phyloP scores from a whole-genome alignment of 2,113 vertebrate species.

The Chauna torquata region DNA sequence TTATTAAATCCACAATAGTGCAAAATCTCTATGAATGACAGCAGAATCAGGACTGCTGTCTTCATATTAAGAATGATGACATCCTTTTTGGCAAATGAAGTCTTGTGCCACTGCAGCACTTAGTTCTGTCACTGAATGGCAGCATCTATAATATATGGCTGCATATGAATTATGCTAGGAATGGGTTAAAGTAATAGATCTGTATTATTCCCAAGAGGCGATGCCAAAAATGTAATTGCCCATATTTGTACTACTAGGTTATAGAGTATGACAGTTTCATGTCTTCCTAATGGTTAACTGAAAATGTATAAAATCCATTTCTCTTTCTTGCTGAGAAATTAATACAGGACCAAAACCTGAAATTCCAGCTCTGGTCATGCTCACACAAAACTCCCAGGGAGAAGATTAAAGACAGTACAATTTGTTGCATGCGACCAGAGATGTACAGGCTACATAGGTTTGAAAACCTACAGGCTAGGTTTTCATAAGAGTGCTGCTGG shows the following conservation, averaged over 20 bases:
- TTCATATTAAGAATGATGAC: conserved; percentile 29
- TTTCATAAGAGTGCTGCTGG: neutral
- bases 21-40: neutral
- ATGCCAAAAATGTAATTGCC: conserved; percentile 67
- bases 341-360: conserved; percentile 38
- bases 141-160: neutral
- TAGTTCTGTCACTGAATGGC: neutral
- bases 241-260: conserved; percentile 64
- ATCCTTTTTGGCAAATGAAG: conserved; percentile 59
- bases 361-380: conserved; percentile 21
- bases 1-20: neutral
- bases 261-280: conserved; percentile 62
- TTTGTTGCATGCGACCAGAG: neutral
- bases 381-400: conserved; percentile 36
- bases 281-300: conserved; percentile 68
- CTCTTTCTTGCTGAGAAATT: conserved; percentile 64
- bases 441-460: neutral
- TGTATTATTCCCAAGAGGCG: conserved; percentile 48
- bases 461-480: too few species aligned
- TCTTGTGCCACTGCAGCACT: conserved; percentile 35
- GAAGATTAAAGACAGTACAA: neutral
- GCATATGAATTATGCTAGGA: conserved; percentile 49
- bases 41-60: neutral
- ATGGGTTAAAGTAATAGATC: conserved; percentile 72
- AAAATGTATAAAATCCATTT: conserved; percentile 70